A percentile compares a stretch with the other conserved stretches of the same genome.
phyloP scores from a whole-genome alignment of 2,113 vertebrate species.

The Motacilla alba region DNA sequence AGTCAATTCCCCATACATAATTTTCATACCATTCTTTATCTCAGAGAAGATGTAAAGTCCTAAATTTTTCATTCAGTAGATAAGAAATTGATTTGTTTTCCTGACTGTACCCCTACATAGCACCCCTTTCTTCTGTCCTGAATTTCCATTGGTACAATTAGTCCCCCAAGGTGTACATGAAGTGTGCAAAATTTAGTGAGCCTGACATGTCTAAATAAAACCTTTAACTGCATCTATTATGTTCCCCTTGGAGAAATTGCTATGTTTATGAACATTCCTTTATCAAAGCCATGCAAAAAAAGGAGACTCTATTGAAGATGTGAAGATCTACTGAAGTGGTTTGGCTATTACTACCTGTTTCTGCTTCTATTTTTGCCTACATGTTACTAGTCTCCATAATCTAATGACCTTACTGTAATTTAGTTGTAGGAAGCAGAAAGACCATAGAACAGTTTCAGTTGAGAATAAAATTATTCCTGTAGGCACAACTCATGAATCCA shows the following conservation, averaged over 20 bases:
- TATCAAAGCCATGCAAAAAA: background rate
- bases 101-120: background rate
- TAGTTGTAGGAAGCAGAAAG: slow-evolving; percentile 8
- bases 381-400: background rate
- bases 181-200: background rate
- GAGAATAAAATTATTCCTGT: slow-evolving; percentile 8
- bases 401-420: background rate
- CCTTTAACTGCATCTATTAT: background rate
- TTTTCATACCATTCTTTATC: slow-evolving; percentile 37
- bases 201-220: background rate
- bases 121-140: background rate
- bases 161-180: background rate
- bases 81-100: background rate
- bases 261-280: background rate
- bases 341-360: background rate
- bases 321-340: background rate
- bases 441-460: background rate
- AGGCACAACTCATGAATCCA: background rate
- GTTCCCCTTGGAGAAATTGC: background rate
- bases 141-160: background rate
- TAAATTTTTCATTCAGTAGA: background rate
- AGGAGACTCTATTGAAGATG: background rate
- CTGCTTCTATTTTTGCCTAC: background rate
- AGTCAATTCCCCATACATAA: background rate
- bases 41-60: slow-evolving; percentile 25